Base-by-base conservation (phyloP, 2,113 vertebrate genomes). In the Ictalurus punctatus region DNA sequence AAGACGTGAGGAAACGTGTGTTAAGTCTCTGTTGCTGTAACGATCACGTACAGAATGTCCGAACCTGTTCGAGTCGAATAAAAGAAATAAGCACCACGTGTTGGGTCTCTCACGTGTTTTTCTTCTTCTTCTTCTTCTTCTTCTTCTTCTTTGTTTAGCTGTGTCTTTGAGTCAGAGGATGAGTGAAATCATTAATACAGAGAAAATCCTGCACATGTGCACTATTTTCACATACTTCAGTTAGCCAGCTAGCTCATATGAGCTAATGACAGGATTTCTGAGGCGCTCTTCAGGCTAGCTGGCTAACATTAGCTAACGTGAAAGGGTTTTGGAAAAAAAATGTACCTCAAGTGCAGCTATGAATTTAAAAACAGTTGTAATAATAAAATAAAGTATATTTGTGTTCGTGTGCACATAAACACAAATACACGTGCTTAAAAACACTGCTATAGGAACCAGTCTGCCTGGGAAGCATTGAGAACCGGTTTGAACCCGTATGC, bases 1-100 rank as follows among this genome's bases (percentile, higher is more conserved):
- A 69, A 52, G 61, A 34, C 90, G 90, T 91, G 94, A 92, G 93
- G 92, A 93, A 94, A 93, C 95, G 94, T 97, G 48, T 40, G 79
- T 56, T 34, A 9, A 95, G 96, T 95, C 93, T 93, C 96, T 95
- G 94, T 96, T 95, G 96, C 96, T 97, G 96, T 98, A 95, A 95
- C 96, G 96, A 95, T 95, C 97, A 95, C 95, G 95, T 97, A 95
- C 96, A 96, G 95, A 23, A 93, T 95, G 93, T 96, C 92, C 92
- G 95, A 83, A 95, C 95, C 93, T 95, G 95, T 97, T 96, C 94
- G 96, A 97, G 94, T 97, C 94, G 96, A 99, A 98, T 96, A 96
- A 96, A 96, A 93, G 90, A 94, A 94, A 95, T 93, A 94, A 95
- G 91, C 94, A 92, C 90, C 93, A 92, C 25, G 56, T 85, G 17